Conservation (phyloP, 2,113 vertebrate species). For the Artemisiospiza belli region DNA sequence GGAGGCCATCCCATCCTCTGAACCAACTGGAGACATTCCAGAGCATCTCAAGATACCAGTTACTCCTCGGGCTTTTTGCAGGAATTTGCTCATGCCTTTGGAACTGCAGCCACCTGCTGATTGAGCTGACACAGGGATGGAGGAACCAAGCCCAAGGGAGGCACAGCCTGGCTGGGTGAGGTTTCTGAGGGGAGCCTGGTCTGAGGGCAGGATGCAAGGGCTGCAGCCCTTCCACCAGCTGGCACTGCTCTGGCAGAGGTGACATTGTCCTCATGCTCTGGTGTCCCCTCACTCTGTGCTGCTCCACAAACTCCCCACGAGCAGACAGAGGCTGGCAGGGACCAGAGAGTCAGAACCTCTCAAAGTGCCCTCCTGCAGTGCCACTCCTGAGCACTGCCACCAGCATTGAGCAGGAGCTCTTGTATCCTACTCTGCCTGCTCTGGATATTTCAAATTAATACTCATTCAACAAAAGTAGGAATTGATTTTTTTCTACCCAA, state of each 20-base stretch:
- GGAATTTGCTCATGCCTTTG: background rate
- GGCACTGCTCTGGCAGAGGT: background rate
- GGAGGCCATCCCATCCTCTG: background rate
- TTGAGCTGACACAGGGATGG: background rate
- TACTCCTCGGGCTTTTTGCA: background rate
- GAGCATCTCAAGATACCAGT: background rate
- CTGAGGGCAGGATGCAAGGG: background rate
- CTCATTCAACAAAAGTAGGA: background rate
- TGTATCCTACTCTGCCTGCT: background rate
- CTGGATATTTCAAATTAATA: background rate
- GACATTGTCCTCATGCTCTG: background rate
- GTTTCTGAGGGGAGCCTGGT: background rate
- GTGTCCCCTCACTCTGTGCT: background rate
- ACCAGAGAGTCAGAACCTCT: background rate
- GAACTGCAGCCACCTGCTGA: background rate
- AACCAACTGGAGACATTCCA: background rate
- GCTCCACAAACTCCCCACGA: background rate
- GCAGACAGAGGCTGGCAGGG: accelerated
- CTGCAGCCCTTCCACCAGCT: background rate
- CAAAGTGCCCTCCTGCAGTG: background rate
- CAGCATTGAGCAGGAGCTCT: background rate
- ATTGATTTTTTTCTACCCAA: background rate
- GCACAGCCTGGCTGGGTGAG: accelerated
- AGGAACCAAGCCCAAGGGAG: background rate
- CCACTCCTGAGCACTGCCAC: background rate